Percentiles rank a stretch among this genome's conserved stretches.
phyloP scores from a whole-genome alignment of 1,140 invertebrate genomes.

The Helicoverpa armigera region DNA sequence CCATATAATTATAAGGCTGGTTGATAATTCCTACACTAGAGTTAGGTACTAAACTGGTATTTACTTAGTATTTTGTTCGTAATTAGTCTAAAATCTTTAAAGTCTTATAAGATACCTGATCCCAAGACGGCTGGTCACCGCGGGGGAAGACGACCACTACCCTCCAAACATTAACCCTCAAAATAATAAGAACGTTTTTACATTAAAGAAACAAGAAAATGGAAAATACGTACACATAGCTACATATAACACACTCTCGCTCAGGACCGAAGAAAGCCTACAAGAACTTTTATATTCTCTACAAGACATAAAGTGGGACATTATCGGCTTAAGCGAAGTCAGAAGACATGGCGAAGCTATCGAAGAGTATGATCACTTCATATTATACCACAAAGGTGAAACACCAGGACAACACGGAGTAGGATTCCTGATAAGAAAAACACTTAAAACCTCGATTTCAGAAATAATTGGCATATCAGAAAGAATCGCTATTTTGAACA shows the following conservation, averaged over 20 bases:
- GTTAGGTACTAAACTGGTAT: too few relatives aligned
- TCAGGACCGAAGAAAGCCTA: background rate
- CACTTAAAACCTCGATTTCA: background rate
- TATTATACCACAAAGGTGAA: conserved; percentile 18
- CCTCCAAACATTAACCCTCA: background rate
- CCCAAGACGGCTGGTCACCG: conserved; percentile 18
- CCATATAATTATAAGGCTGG: too few relatives aligned
- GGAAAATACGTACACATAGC: too few relatives aligned
- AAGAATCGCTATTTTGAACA: too few relatives aligned
- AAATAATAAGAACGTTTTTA: background rate
- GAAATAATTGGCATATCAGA: background rate
- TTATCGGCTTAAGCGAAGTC: conserved; percentile 18
- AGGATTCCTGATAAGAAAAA: conserved; percentile 12
- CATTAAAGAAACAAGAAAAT: background rate
- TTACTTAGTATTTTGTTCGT: too few relatives aligned
- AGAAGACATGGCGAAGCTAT: background rate
- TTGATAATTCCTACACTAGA: too few relatives aligned
- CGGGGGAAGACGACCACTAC: conserved; percentile 20
- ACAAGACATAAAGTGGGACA: conserved; percentile 6
- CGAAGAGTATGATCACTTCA: background rate
- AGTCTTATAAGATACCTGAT: too few relatives aligned
- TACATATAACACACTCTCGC: background rate
- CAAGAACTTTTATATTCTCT: background rate
- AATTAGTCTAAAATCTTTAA: background rate
- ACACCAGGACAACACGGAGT: conserved; percentile 4